Evolutionary conservation across 2,888 invertebrate species (phyloP).

Genomic region (Subacronicta megacephala): DNA sequence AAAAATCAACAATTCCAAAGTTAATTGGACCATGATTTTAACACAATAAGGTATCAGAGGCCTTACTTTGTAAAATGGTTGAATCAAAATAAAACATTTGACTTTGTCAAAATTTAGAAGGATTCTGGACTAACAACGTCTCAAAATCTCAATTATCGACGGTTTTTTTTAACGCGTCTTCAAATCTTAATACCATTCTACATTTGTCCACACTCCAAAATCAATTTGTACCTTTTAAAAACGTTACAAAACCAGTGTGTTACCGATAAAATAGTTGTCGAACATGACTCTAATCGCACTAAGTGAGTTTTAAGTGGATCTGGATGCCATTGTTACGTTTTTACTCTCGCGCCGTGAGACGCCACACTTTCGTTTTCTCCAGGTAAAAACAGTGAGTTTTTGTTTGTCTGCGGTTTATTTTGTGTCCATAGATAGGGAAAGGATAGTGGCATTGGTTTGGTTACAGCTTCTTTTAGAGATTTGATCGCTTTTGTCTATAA

Average conservation of each 20-base stretch:
- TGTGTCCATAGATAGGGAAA: constrained; percentile 51
- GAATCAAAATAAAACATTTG: no score
- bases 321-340: constrained; percentile 56
- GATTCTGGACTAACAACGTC: no score
- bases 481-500: constrained; percentile 23
- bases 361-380: constrained; percentile 62
- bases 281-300: constrained; percentile 46
- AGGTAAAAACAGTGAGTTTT: constrained; percentile 56
- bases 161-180: not conserved
- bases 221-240: constrained; percentile 51
- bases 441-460: constrained; percentile 37
- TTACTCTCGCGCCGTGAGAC: constrained; percentile 40
- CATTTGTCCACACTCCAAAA: constrained; percentile 16
- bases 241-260: constrained; percentile 17
- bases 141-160: no score
- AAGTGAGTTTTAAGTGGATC: constrained; percentile 64
- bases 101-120: no score
- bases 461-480: constrained; percentile 36
- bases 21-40: no score
- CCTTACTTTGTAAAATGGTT: no score
- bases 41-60: no score
- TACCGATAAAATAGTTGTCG: constrained; percentile 50
- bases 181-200: constrained; percentile 4
- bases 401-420: constrained; percentile 47
- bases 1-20: no score